These are phyloP conservation scores for Teleopsis dalmanni DNA, from an alignment of 1,140 invertebrate genomes.

Conservation along the genomic window DNA sequence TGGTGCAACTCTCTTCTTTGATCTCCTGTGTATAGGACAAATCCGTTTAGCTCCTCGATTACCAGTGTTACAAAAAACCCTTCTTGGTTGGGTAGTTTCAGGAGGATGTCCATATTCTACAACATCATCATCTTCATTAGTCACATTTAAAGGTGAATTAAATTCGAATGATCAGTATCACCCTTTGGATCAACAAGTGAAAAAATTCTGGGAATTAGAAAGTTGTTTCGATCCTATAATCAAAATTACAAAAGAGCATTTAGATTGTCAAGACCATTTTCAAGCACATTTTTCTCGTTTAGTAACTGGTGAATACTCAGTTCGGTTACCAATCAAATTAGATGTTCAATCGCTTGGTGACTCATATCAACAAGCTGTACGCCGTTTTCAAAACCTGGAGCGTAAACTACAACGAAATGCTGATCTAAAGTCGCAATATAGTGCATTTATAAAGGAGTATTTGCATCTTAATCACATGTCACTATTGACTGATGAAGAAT, in stretches of 20 bases:
- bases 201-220: conserved; percentile 9
- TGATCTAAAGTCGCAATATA: not conserved
- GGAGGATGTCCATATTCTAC: not conserved
- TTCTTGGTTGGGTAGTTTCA: not conserved
- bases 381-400: not conserved
- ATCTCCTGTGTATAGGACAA: not conserved
- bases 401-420: not conserved
- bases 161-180: not conserved
- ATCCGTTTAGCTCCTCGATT: not conserved
- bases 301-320: not conserved
- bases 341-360: not conserved
- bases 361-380: conserved; percentile 1
- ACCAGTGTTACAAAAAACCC: not conserved
- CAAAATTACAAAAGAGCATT: conserved; percentile 1
- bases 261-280: conserved; percentile 3
- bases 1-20: not conserved
- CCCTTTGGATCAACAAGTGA: not conserved
- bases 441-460: conserved; percentile 12
- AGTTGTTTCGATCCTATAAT: not conserved
- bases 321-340: not conserved
- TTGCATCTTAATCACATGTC: conserved; percentile 11
- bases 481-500: not conserved
- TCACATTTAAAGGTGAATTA: not conserved
- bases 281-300: not conserved
- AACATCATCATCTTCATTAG: not conserved